A percentile compares a stretch with the other conserved stretches of the same genome.
Evolutionary conservation across 1,140 invertebrate species (phyloP).

Genomic region (Halyomorpha halys): DNA sequence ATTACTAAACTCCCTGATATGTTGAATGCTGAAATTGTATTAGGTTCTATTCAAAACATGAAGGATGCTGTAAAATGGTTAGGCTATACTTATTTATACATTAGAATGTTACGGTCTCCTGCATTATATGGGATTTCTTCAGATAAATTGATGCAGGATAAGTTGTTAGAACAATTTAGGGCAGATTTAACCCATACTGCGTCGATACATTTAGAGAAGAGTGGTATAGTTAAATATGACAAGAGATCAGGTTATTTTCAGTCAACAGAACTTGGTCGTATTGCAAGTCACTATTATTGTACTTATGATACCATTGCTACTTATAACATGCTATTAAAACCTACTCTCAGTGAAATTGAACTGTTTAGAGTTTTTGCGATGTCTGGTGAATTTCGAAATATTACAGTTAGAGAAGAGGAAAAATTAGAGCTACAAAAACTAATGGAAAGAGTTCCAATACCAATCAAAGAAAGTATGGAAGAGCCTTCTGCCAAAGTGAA

Average conservation of each 20-base stretch:
- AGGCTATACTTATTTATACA: slow-evolving; percentile 95
- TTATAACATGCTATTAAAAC: slow-evolving; percentile 94
- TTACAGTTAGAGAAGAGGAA: slow-evolving; percentile 94
- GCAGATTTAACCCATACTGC: slow-evolving; percentile 96
- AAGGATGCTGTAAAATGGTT: slow-evolving; percentile 92
- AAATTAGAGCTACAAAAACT: slow-evolving; percentile 94
- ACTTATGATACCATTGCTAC: slow-evolving; percentile 93
- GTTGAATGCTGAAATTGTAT: slow-evolving; percentile 94
- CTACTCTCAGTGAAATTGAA: slow-evolving; percentile 95
- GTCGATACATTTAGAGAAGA: slow-evolving; percentile 79
- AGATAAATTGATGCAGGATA: slow-evolving; percentile 72
- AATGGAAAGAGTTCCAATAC: slow-evolving; percentile 95
- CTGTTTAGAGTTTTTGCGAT: slow-evolving; percentile 97
- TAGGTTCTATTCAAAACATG: slow-evolving; percentile 91
- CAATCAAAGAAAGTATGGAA: slow-evolving; percentile 98
- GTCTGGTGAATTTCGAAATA: slow-evolving; percentile 88
- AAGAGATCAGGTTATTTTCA: slow-evolving; percentile 89
- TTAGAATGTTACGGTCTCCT: slow-evolving; percentile 77
- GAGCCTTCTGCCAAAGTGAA: slow-evolving; percentile 96
- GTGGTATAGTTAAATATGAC: slow-evolving; percentile 91
- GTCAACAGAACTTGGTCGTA: slow-evolving; percentile 86
- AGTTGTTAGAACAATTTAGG: slow-evolving; percentile 72
- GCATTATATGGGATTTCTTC: slow-evolving; percentile 78
- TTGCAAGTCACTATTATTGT: slow-evolving; percentile 97
- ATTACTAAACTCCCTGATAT: slow-evolving; percentile 84